Base-by-base conservation (phyloP, 1,140 invertebrate species). In the Brachionus calyciflorus region DNA sequence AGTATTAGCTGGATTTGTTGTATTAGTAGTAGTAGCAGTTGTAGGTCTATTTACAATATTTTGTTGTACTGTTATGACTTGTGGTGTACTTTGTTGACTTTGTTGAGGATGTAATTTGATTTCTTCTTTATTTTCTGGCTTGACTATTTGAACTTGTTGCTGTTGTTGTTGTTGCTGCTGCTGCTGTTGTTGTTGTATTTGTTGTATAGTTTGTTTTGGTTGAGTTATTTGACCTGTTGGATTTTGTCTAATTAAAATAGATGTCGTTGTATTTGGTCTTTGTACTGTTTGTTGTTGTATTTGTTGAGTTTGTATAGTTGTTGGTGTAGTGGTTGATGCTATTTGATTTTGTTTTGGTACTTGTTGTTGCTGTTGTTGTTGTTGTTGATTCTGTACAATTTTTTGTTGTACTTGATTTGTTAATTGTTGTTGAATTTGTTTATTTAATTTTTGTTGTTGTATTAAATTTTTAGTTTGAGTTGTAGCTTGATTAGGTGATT, bases 111-210 rank as follows among this genome's bases (percentile, higher is more conserved):
- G 14, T 48, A 21, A 10, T 51, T 53, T 73, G 28, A 30, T 1
- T 28, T 10, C 24, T 0, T n/a, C 24, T 65, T 44, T 65, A 37
- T 14, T 51, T 51, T 73, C 37, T 51, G 37, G 69, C 51, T 40
- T 73, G 17, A 19, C 17, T 17, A 24, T 28, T 55, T 73, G 69
- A 51, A 44, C 37, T 44, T 10, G 24, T 65, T 65, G 60, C 2
- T 44, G 30, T 24, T 69, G 65, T 44, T 69, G 65, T 12, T 51
- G 44, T 49, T 73, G 69, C 24, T 70, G 68, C n/a, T 70, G 68
- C 24, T 70, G 68, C n/a, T 46, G 41, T 70, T 48, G 68, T 26
- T 70, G 65, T 21, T 30, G 26, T 19, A 24, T 49, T 48, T 70
- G 65, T 19, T 70, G 41, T 12, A 51, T n/a, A 19, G 65, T 70